Conservation (phyloP, 1,140 invertebrate genomes). For the Hycleus phaleratus region DNA sequence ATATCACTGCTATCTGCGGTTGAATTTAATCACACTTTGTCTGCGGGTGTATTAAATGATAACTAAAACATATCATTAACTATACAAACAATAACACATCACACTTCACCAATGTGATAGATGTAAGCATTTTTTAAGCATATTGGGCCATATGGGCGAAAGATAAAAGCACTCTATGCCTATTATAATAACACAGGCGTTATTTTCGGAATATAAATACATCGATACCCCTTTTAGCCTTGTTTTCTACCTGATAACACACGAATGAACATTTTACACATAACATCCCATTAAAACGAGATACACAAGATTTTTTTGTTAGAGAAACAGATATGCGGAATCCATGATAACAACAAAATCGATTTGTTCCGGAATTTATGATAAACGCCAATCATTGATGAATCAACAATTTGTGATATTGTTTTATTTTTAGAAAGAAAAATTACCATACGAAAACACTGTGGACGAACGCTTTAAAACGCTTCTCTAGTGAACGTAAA, state of each 20-base stretch:
- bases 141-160: constrained; percentile 11
- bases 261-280: not conserved
- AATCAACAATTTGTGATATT: no score
- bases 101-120: not conserved
- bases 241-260: constrained; percentile 12
- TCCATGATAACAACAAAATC: no score
- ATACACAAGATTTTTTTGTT: not conserved
- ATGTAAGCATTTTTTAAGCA: constrained; percentile 14
- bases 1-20: no score
- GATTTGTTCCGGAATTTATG: no score
- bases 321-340: no score
- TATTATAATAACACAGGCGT: constrained; percentile 1
- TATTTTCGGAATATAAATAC: constrained; percentile 2
- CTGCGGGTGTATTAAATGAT: constrained; percentile 6
- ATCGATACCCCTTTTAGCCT: not conserved
- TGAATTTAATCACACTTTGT: no score
- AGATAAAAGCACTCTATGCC: not conserved
- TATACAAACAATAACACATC: not conserved
- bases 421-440: not conserved
- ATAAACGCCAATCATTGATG: no score
- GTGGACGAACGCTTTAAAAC: constrained; percentile 32
- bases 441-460: constrained; percentile 23
- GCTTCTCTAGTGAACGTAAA: constrained; percentile 26
- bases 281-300: constrained; percentile 1
- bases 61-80: constrained; percentile 3